phyloP scores from a whole-genome alignment of 30 jellyfish, hydroid and myxozoan genomes.

The Sanderia malayensis region DNA sequence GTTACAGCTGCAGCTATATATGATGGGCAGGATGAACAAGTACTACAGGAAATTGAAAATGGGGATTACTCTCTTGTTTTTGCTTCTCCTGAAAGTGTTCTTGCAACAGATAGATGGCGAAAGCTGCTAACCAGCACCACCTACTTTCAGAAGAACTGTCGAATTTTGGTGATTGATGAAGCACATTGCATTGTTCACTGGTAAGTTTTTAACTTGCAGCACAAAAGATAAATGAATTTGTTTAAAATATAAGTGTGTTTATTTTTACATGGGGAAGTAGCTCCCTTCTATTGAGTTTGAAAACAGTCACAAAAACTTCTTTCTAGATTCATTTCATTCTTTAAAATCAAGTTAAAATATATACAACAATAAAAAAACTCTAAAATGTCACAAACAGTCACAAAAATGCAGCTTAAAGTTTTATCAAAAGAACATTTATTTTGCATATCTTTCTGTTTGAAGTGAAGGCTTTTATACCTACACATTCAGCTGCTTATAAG shows the following conservation, averaged over 20 bases:
- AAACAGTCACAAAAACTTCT: not conserved
- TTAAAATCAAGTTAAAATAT: too few relatives aligned
- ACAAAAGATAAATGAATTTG: not conserved
- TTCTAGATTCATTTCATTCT: not conserved
- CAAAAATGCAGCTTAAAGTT: too few relatives aligned
- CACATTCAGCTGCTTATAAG: too few relatives aligned
- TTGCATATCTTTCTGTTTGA: too few relatives aligned
- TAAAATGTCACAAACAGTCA: not conserved
- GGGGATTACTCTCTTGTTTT: constrained; percentile 16
- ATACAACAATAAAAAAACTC: too few relatives aligned
- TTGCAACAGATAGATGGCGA: constrained; percentile 29
- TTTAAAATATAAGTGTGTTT: not conserved
- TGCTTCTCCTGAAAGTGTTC: constrained; percentile 28
- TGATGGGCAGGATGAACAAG: constrained; percentile 13
- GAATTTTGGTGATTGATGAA: too few relatives aligned
- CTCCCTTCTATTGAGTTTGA: not conserved
- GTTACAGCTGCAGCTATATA: constrained; percentile 25
- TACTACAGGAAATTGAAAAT: not conserved
- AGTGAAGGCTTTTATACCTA: too few relatives aligned
- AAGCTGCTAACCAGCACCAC: not conserved
- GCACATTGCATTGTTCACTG: constrained; percentile 42
- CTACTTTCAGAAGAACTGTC: constrained; percentile 14
- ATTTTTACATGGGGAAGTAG: not conserved
- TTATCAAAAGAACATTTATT: too few relatives aligned
- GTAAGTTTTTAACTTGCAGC: too few relatives aligned